Base-by-base conservation (phyloP, 2,113 vertebrate genomes). In the Oxyura jamaicensis region DNA sequence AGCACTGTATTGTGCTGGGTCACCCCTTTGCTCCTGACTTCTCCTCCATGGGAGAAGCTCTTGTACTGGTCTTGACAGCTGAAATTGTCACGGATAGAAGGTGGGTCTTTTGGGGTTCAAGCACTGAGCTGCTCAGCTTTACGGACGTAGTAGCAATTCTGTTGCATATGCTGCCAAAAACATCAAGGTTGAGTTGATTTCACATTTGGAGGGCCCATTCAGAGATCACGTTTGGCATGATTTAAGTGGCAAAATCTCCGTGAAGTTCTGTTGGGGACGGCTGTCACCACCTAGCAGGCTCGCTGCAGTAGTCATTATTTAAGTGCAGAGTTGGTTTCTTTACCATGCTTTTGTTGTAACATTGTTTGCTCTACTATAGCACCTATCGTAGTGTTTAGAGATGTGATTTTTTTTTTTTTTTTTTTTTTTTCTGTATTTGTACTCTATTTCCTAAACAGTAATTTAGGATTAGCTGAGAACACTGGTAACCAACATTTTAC, bases 301-400 rank as follows among this genome's bases (percentile, higher is more conserved):
- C 33, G 39, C 5, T 58, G 20, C 22, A 48, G 28, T 16, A 84
- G 35, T 31, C 63, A 20, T n/a, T 28, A 15, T 36, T 36, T 16
- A 13, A 35, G 6, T 39, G 8, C 2, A 8, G 36, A 44, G 42
- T 28, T 13, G 36, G 7, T 58, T 74, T 74, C 65, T 95, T 95
- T 55, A 28, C 6, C 3, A 4, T 41, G 12, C 41, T 76, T 90
- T 29, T 76, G 15, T 82, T 15, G 6, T 46, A 33, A 36, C 17
- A 46, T 20, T 8, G 28, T 13, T 8, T 12, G 8, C 22, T 83
- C 26, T 50, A 56, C 14, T 35, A 53, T 4, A 65, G 20, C 3
- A 66, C 21, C 9, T 46, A 1, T 20, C 14, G 41, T 2, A 23
- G 8, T 1, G 8, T n/a, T 76, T 60, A 0, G 36, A 59, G 26